Percentiles rank a stretch among this genome's conserved stretches.
Evolutionary conservation across 2,888 invertebrate species (phyloP).

Genomic region (Xanthorhoe spadicearia): DNA sequence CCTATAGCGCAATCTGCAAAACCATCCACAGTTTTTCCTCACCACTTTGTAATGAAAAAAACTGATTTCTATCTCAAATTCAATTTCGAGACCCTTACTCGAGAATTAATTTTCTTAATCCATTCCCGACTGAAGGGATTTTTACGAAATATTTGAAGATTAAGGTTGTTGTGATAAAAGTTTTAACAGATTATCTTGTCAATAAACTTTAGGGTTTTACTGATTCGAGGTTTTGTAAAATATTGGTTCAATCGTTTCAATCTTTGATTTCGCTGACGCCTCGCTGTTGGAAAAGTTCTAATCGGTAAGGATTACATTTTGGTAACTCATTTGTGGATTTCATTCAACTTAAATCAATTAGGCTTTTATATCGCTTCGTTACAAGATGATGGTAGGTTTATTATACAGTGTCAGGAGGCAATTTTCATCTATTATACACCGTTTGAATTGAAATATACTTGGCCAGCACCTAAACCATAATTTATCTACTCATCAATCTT

Average conservation of each 20-base stretch:
- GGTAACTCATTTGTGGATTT: background rate
- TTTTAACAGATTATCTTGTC: conserved; percentile 18
- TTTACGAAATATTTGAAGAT: conserved; percentile 23
- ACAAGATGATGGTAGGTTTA: too few species aligned
- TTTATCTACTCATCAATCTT: too few species aligned
- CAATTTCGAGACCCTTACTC: conserved; percentile 26
- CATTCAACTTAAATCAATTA: too few species aligned
- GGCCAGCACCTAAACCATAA: too few species aligned
- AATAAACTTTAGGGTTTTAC: conserved; percentile 12
- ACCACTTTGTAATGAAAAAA: conserved; percentile 63
- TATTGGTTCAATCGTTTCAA: background rate
- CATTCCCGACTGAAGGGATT: conserved; percentile 21
- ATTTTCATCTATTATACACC: too few species aligned
- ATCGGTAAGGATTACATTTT: background rate
- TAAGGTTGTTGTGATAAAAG: conserved; percentile 23
- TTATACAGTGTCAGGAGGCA: too few species aligned
- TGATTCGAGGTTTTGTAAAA: background rate
- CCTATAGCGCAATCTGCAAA: background rate
- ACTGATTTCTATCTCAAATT: conserved; percentile 55
- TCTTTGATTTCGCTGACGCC: background rate
- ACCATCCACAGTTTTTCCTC: conserved; percentile 12
- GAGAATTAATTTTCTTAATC: conserved; percentile 26
- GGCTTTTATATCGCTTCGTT: too few species aligned
- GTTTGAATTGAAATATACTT: too few species aligned
- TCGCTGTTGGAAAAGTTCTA: background rate